Percentiles rank a stretch among this genome's conserved stretches.
These are phyloP conservation scores for Etheostoma perlongum DNA, from an alignment of 2,797 vertebrate species.

Conservation along the genomic window DNA sequence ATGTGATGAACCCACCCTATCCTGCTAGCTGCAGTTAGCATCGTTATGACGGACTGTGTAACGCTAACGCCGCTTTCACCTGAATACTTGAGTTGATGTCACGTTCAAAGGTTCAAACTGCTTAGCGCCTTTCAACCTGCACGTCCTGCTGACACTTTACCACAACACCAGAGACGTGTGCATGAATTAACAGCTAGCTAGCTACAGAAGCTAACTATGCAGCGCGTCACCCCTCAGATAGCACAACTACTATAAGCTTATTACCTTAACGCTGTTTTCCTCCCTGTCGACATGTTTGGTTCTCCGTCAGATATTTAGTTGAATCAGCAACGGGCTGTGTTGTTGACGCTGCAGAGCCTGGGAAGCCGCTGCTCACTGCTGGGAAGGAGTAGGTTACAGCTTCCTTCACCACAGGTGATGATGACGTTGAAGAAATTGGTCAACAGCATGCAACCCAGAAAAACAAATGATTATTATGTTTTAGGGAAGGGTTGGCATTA, in stretches of 20 bases:
- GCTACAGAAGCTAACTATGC: slow-evolving; percentile 47
- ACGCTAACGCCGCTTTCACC: neutral
- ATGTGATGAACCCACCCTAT: slow-evolving; percentile 23
- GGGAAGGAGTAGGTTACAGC: slow-evolving; percentile 47
- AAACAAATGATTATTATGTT: slow-evolving; percentile 10
- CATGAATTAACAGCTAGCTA: slow-evolving; percentile 50
- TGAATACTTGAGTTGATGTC: slow-evolving; percentile 1
- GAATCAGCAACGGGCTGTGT: slow-evolving; percentile 12
- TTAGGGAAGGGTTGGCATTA: neutral
- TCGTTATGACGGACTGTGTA: neutral
- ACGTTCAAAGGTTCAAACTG: slow-evolving; percentile 32
- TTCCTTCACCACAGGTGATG: slow-evolving; percentile 34
- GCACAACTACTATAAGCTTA: neutral
- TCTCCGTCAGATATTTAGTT: slow-evolving; percentile 24
- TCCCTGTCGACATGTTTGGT: slow-evolving; percentile 46
- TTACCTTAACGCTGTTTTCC: slow-evolving; percentile 65
- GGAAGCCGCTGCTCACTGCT: slow-evolving; percentile 17
- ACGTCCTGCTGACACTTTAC: slow-evolving; percentile 26
- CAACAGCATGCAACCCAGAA: slow-evolving; percentile 13
- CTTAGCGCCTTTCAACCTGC: slow-evolving; percentile 3
- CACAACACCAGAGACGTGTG: slow-evolving; percentile 5
- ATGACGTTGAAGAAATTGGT: slow-evolving; percentile 27
- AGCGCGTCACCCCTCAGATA: neutral
- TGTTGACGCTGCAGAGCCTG: slow-evolving; percentile 22
- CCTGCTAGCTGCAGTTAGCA: slow-evolving; percentile 35